These are phyloP conservation scores for Mesorhabditis spiculigera DNA, from an alignment of 2,888 invertebrate genomes.

Conservation along the genomic window DNA sequence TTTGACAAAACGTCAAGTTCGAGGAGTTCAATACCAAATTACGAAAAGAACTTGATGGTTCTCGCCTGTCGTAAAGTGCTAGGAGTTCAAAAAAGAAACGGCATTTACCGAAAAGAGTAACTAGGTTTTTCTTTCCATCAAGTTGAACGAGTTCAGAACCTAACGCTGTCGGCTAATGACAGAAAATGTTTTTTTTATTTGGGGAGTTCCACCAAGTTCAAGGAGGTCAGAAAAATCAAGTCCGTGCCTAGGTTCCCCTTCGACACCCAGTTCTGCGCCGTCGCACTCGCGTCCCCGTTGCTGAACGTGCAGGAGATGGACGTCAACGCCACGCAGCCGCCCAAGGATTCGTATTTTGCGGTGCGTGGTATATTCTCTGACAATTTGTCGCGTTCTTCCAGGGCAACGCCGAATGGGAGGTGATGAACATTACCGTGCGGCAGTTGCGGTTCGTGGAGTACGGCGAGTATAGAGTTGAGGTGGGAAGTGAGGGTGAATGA, in stretches of 20 bases:
- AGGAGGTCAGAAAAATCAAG: not conserved
- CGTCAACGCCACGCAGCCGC: constrained; percentile 49
- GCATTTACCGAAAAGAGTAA: too few relatives aligned
- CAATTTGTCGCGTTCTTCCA: constrained; percentile 11
- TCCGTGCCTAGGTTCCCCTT: not conserved
- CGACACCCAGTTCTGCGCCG: constrained; percentile 36
- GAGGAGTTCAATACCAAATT: too few relatives aligned
- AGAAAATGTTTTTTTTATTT: too few relatives aligned
- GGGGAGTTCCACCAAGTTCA: too few relatives aligned
- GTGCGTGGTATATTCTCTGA: constrained; percentile 17
- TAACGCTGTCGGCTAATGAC: too few relatives aligned
- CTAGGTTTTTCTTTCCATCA: too few relatives aligned
- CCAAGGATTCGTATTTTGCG: constrained; percentile 48
- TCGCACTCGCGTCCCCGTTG: constrained; percentile 49
- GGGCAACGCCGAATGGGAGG: constrained; percentile 54
- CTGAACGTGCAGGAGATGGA: constrained; percentile 48
- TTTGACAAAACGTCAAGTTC: too few relatives aligned
- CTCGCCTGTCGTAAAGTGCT: too few relatives aligned
- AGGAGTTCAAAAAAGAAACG: too few relatives aligned
- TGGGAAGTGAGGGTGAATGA: too few relatives aligned
- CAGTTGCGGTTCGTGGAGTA: constrained; percentile 49
- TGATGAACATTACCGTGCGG: constrained; percentile 50
- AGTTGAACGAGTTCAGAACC: too few relatives aligned
- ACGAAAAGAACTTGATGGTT: too few relatives aligned
- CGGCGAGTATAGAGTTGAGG: constrained; percentile 30